Conservation (phyloP, 2,797 vertebrate genomes). For the Corythornis leucogaster region DNA sequence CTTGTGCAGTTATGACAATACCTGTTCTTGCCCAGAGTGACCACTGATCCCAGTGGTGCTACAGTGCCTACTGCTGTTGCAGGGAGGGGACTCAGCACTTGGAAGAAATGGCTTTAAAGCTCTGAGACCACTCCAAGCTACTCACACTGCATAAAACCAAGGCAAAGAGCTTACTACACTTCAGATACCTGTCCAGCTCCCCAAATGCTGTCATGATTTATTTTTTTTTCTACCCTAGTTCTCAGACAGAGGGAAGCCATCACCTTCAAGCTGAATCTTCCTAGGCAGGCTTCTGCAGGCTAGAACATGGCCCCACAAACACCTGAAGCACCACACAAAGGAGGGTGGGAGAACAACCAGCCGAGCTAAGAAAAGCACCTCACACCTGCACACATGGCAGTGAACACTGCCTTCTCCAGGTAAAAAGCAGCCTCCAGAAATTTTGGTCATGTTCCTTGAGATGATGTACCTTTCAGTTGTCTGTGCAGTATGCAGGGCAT, state of each 20-base stretch:
- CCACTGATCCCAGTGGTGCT: background rate
- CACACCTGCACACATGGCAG: background rate
- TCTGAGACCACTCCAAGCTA: background rate
- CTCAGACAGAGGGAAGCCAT: background rate
- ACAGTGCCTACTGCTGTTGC: background rate
- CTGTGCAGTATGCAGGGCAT: background rate
- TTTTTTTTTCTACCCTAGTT: background rate
- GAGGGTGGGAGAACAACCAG: background rate
- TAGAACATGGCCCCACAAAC: background rate
- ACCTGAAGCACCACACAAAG: background rate
- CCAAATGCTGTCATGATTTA: background rate
- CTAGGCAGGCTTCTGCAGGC: background rate
- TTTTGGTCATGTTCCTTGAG: rapidly evolving
- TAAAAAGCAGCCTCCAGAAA: background rate
- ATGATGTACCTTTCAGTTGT: background rate
- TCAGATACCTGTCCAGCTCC: rapidly evolving
- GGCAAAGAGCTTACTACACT: background rate
- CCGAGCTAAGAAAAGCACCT: background rate
- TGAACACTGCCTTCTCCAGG: background rate
- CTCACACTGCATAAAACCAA: background rate
- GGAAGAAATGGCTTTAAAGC: background rate
- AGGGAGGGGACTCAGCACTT: background rate
- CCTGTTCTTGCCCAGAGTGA: background rate
- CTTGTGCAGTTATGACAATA: background rate
- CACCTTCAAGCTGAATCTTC: background rate